Base-by-base conservation (phyloP, 2,113 vertebrate species). In the Myrmophylax atrothorax region DNA sequence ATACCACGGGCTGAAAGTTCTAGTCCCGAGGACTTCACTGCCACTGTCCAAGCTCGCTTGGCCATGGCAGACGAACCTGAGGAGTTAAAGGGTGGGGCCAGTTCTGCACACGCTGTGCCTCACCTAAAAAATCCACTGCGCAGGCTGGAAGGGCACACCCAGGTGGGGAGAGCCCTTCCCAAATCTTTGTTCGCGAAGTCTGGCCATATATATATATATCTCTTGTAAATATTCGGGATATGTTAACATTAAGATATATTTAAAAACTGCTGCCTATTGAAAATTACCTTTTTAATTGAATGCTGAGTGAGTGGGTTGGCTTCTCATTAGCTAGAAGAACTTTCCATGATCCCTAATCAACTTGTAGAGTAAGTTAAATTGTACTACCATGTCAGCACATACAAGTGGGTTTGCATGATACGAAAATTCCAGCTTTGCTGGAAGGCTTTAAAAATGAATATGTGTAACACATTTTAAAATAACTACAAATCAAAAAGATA, bases 351-450 rank as follows among this genome's bases (percentile, higher is more conserved):
- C 40, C 17, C 7, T 68, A 59, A 64, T 86, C 25, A 83, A 47
- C 4, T 3, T 72, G 18, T 8, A 28, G 22, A 55, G 6, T 29
- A 82, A 55, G 10, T 79, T 82, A 70, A 58, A 23, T 9, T 42
- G 15, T 18, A 23, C 8, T 24, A 59, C 44, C 1, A 0, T 24
- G 37, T 31, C 28, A 77, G 16, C 6, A 76, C 12, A 35, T 59
- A 59, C 49, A 35, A 76, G 63, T 15, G 10, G 31, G 20, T 76
- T 68, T 73, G 8, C 12, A 7, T 49, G 53, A 53, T 31, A 31
- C 16, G 40, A 72, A 73, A 53, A 6, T 25, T 55, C 35, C 24
- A 87, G 33, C 14, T 37, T 59, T 72, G 18, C 44, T 59, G 31
- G 17, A 77, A 77, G 33, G 28, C 25, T 37, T 76, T 84, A 29